Conservation (phyloP, 1,140 invertebrate species). For the Macrobrachium rosenbergii region DNA sequence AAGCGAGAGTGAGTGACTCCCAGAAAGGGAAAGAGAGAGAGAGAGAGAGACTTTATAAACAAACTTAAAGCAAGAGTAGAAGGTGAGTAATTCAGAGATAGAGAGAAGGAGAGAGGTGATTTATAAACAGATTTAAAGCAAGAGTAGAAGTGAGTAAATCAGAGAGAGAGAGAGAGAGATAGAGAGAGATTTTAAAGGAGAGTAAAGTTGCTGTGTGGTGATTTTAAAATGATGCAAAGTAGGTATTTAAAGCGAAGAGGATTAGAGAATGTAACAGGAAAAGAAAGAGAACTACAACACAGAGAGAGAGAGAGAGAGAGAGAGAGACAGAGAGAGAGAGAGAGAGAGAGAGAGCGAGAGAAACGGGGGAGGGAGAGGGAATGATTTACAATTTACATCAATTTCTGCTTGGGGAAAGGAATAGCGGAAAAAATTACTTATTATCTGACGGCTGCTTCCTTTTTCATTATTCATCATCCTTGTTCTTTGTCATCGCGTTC, state of each 20-base stretch:
- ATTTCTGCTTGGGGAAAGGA: too few species aligned
- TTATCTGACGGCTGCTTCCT: too few species aligned
- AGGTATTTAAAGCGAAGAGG: too few species aligned
- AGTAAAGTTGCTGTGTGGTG: too few species aligned
- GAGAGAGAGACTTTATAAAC: not conserved
- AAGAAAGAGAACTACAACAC: not conserved
- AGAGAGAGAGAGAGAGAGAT: not conserved
- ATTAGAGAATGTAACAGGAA: too few species aligned
- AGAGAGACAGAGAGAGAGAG: not conserved
- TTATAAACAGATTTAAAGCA: not conserved
- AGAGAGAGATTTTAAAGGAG: too few species aligned
- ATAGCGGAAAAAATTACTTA: too few species aligned
- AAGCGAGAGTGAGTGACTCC: not conserved
- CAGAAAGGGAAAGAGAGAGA: too few species aligned
- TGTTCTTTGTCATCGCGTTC: too few species aligned
- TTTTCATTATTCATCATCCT: too few species aligned
- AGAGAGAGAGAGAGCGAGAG: not conserved
- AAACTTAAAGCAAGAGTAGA: not conserved
- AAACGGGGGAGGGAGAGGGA: not conserved
- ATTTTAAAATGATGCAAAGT: too few species aligned
- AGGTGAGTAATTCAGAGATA: not conserved
- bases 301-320: not conserved
- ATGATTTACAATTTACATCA: not conserved
- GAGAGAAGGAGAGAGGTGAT: not conserved
- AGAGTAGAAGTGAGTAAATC: too few species aligned